A percentile compares a stretch with the other conserved stretches of the same genome.
These are phyloP conservation scores for Scomber scombrus DNA, from an alignment of 2,113 vertebrate species.

Conservation along the genomic window DNA sequence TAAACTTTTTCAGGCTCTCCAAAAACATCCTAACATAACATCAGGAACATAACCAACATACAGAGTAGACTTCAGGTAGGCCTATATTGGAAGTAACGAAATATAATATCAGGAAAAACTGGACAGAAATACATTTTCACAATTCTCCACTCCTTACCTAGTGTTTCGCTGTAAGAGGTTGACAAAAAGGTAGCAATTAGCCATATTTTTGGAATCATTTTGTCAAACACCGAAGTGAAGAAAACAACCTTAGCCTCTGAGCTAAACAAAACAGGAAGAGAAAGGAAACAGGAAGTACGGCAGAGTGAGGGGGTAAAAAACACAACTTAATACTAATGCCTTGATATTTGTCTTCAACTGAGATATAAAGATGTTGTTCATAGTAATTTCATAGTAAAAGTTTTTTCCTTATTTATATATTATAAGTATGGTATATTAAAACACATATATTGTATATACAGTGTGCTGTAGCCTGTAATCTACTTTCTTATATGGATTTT, in stretches of 20 bases:
- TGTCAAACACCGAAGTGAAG: background rate
- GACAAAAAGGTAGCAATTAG: rapidly evolving
- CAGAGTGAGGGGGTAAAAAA: too few relatives aligned
- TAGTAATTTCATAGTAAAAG: too few relatives aligned
- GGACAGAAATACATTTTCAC: background rate
- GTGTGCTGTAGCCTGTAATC: too few relatives aligned
- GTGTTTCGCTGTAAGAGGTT: rapidly evolving
- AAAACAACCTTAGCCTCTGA: too few relatives aligned
- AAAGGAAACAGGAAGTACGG: background rate
- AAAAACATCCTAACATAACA: background rate
- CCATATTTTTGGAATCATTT: background rate
- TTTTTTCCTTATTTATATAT: too few relatives aligned
- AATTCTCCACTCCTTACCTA: background rate
- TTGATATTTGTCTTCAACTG: too few relatives aligned
- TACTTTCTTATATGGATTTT: too few relatives aligned
- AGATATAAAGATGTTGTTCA: too few relatives aligned
- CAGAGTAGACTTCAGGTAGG: background rate
- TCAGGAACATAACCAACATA: background rate
- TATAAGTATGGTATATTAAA: too few relatives aligned
- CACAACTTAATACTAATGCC: too few relatives aligned
- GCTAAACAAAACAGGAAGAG: too few relatives aligned
- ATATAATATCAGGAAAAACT: background rate
- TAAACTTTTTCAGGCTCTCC: background rate
- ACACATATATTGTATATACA: too few relatives aligned
- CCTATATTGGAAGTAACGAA: background rate